Conservation (phyloP, 2,888 invertebrate species). For the Scaptomyza tumidula region DNA sequence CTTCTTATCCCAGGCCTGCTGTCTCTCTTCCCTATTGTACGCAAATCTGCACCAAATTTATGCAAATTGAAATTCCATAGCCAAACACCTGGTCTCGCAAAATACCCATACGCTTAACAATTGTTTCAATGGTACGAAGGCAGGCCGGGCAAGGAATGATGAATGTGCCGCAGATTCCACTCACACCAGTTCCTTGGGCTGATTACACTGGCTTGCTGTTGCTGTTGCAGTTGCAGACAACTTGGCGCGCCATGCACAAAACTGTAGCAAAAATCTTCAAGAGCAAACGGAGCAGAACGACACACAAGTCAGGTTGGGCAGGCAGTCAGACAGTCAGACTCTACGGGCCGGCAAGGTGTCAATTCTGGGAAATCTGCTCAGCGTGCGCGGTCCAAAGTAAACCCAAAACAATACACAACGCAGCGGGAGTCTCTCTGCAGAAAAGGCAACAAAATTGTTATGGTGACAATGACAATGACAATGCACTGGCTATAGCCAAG, state of each 20-base stretch:
- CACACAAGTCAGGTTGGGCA: neutral
- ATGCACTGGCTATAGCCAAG: constrained; percentile 40
- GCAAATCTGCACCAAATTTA: constrained; percentile 78
- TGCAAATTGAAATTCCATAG: constrained; percentile 76
- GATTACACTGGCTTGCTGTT: constrained; percentile 35
- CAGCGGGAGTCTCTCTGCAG: constrained; percentile 45
- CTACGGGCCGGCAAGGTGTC: constrained; percentile 67
- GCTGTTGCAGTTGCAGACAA: constrained; percentile 65
- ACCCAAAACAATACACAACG: constrained; percentile 43
- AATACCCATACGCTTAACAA: constrained; percentile 38
- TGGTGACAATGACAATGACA: constrained; percentile 73
- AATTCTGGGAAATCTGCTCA: constrained; percentile 74
- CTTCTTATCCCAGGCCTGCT: constrained; percentile 24
- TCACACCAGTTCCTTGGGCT: constrained; percentile 12
- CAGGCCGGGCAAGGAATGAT: constrained; percentile 51
- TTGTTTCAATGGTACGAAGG: constrained; percentile 60
- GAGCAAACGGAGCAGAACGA: constrained; percentile 8
- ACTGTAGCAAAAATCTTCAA: constrained; percentile 72
- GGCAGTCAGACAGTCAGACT: neutral
- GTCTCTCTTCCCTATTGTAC: constrained; percentile 60
- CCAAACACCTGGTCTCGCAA: constrained; percentile 66
- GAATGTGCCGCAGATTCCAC: constrained; percentile 56
- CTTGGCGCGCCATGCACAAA: constrained; percentile 75
- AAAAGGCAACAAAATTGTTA: constrained; percentile 70
- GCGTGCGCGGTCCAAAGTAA: constrained; percentile 45